Percentiles rank a stretch among this genome's conserved stretches.
phyloP scores from a whole-genome alignment of 2,888 invertebrate species.

The Cryptocephalus primarius region DNA sequence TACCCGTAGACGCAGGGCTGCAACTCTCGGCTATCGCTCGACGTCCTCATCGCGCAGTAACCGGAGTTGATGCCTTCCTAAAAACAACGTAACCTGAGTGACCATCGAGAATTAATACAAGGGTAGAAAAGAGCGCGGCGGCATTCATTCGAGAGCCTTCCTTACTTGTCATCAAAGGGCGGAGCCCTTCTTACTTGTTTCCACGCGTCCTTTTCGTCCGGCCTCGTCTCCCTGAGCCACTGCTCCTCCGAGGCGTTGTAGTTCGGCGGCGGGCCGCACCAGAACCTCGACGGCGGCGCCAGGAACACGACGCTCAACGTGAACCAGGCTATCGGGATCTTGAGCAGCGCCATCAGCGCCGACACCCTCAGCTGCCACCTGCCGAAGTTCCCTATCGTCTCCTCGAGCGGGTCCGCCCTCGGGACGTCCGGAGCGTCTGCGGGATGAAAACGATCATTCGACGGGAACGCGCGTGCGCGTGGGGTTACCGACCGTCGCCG shows the following conservation, averaged over 20 bases:
- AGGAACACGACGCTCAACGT: slow-evolving; percentile 51
- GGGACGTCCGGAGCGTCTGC: neutral
- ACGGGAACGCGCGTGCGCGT: too few species aligned
- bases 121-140: too few species aligned
- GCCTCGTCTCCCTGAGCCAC: slow-evolving; percentile 37
- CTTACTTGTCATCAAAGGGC: too few species aligned
- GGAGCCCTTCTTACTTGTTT: slow-evolving; percentile 9
- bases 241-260: slow-evolving; percentile 27
- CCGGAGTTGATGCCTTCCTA: slow-evolving; percentile 24
- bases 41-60: slow-evolving; percentile 24
- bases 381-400: slow-evolving; percentile 46
- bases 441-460: neutral
- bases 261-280: slow-evolving; percentile 38
- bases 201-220: slow-evolving; percentile 7
- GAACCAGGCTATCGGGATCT: slow-evolving; percentile 51
- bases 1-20: slow-evolving; percentile 28
- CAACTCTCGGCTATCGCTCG: slow-evolving; percentile 7
- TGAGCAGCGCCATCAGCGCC: slow-evolving; percentile 44
- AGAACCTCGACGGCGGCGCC: slow-evolving; percentile 49
- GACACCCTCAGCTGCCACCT: slow-evolving; percentile 47
- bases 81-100: slow-evolving; percentile 1
- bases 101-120: too few species aligned
- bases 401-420: slow-evolving; percentile 13
- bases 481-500: too few species aligned
- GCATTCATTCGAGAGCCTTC: too few species aligned